Evolutionary conservation across 2,797 vertebrate species (phyloP).

Genomic region (Hoplostethus mediterraneus): DNA sequence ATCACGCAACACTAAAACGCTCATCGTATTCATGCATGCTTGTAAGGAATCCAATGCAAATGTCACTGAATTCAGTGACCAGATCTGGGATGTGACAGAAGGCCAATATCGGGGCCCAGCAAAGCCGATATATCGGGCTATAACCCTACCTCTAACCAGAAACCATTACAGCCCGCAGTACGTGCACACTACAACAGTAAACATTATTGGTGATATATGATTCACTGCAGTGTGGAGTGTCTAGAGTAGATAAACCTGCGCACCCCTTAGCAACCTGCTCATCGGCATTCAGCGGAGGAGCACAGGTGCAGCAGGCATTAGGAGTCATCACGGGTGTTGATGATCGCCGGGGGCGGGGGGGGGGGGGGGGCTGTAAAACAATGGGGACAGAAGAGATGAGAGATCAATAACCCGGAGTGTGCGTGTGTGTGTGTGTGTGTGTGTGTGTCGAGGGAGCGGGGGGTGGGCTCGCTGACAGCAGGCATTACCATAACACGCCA

Average conservation of each 20-base stretch:
- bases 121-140: not conserved
- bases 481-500: constrained; percentile 53
- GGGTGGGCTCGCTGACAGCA: constrained; percentile 47
- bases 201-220: not conserved
- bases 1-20: no score
- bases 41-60: no score
- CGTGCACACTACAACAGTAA: not conserved
- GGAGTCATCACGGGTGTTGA: constrained; percentile 37
- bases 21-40: no score
- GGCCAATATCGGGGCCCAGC: not conserved
- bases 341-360: constrained; percentile 9
- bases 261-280: not conserved
- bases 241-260: constrained; percentile 1
- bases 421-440: not conserved
- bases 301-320: constrained; percentile 38
- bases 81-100: not conserved
- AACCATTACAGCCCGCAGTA: not conserved
- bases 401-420: constrained; percentile 49
- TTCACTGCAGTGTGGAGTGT: constrained; percentile 5
- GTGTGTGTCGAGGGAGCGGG: no score
- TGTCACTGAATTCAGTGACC: no score
- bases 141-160: not conserved
- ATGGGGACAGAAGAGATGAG: constrained; percentile 28
- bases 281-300: constrained; percentile 15
- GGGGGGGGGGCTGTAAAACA: constrained; percentile 38